These are phyloP conservation scores for Cataglyphis livida DNA, from an alignment of 2,888 invertebrate genomes.

Conservation along the genomic window DNA sequence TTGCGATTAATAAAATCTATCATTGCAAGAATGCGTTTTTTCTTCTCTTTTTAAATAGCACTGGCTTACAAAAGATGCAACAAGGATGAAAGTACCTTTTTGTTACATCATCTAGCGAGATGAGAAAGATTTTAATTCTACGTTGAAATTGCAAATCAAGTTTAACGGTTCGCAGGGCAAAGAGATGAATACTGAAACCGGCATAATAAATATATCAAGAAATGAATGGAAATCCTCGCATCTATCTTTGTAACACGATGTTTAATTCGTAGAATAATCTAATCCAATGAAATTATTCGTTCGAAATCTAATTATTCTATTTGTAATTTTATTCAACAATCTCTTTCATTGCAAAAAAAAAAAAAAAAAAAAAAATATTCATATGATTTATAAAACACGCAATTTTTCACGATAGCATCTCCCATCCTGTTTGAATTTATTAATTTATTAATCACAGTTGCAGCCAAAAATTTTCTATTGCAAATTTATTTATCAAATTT, in stretches of 20 bases:
- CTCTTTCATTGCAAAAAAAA: neutral
- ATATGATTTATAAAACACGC: neutral
- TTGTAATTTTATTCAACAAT: neutral
- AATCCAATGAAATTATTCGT: neutral
- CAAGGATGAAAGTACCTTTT: conserved; percentile 19
- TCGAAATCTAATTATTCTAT: neutral
- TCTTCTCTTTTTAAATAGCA: neutral
- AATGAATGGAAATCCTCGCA: conserved; percentile 2
- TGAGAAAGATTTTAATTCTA: conserved; percentile 41
- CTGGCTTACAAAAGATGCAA: neutral
- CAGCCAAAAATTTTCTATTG: neutral
- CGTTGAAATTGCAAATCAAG: conserved; percentile 52
- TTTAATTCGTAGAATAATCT: conserved; percentile 14
- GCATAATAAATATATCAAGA: conserved; percentile 33
- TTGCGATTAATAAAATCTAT: conserved; percentile 12
- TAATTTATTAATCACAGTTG: neutral
- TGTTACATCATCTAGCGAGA: conserved; percentile 2
- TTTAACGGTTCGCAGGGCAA: conserved; percentile 24
- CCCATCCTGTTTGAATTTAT: neutral
- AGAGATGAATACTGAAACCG: conserved; percentile 42
- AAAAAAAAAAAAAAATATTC: neutral
- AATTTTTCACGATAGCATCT: neutral
- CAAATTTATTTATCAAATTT: neutral
- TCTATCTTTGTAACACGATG: conserved; percentile 12
- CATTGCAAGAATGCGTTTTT: neutral